Base-by-base conservation (phyloP, 2,888 invertebrate species). In the Lobophora halterata region DNA sequence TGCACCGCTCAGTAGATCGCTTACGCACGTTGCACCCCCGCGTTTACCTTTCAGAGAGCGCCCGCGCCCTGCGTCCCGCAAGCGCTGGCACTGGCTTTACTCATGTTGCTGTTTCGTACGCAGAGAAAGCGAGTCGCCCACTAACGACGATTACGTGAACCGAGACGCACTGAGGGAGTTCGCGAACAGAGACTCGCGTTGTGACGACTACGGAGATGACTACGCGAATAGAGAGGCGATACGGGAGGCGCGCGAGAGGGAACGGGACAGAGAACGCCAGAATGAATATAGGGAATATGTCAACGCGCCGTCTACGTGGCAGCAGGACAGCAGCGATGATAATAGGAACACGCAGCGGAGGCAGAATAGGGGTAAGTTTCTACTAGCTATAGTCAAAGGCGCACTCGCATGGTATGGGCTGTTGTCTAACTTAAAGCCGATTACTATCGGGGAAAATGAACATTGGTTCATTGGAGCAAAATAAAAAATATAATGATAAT, bases 201-300 rank as follows among this genome's bases (percentile, higher is more conserved):
- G 86, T 43, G 87, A 87, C 58, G 85, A 85, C 71, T 82, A 83
- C 58, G 79, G 79, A 2, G 88, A 88, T 19, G 88, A 88, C 70
- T 88, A 88, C 71, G 88, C 85, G 26, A 88, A 88, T 49, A 55
- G 86, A 5, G 88, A 88, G 24, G 88, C 86, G 10, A 88, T 88
- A 26, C 74, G 88, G n/a, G 86, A 87, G 56, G 88, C 88, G 48
- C 78, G 65, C 8, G 64, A 86, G 59, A 48, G 82, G 10, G 83
- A 83, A 46, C 56, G 77, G 9, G 81, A 83, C 42, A 49, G 76
- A 19, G 73, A 80, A 47, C 51, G 79, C 12, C 80, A 79, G 42
- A 61, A 62, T 44, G 88, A 87, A 55, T 88, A 83, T 58, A 60
- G 88, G 49, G 87, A 88, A 64, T 88, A 88, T 46, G 88, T 88